Conservation (phyloP, 2,113 vertebrate genomes). For the Microtus richardsoni region DNA sequence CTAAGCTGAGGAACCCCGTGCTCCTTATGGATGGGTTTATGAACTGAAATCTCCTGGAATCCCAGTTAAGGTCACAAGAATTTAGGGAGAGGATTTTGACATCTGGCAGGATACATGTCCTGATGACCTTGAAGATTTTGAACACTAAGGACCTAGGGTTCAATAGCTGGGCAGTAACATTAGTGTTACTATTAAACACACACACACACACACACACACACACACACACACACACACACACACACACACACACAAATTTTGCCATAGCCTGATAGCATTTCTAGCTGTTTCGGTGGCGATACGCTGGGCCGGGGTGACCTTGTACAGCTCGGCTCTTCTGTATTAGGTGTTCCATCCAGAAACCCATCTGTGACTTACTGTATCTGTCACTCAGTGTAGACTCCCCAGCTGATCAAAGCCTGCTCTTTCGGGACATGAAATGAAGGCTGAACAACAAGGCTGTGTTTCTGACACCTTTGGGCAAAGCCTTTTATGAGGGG, state of each 20-base stretch:
- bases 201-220: not conserved
- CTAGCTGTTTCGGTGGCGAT: not conserved
- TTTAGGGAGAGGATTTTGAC: not conserved
- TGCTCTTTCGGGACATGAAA: slow-evolving; percentile 49
- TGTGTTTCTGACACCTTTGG: slow-evolving; percentile 47
- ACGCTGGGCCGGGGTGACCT: not conserved
- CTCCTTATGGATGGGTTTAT: not conserved
- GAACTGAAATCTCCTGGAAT: not conserved
- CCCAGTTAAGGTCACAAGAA: not conserved
- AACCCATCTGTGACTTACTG: slow-evolving; percentile 30
- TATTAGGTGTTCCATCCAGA: not conserved
- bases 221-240: too few relatives aligned
- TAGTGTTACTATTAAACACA: not conserved
- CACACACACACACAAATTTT: not conserved
- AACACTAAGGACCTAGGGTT: not conserved
- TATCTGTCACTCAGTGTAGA: slow-evolving; percentile 52
- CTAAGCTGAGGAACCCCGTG: not conserved
- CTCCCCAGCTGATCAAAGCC: slow-evolving; percentile 69
- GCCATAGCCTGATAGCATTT: not conserved
- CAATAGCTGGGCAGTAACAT: not conserved
- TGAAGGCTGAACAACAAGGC: slow-evolving; percentile 55
- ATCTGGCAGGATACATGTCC: not conserved
- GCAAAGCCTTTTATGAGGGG: slow-evolving; percentile 53
- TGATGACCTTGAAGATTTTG: not conserved
- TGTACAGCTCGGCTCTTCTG: not conserved